phyloP scores from a whole-genome alignment of 2,113 vertebrate genomes.

The Rhadina sibilatrix region DNA sequence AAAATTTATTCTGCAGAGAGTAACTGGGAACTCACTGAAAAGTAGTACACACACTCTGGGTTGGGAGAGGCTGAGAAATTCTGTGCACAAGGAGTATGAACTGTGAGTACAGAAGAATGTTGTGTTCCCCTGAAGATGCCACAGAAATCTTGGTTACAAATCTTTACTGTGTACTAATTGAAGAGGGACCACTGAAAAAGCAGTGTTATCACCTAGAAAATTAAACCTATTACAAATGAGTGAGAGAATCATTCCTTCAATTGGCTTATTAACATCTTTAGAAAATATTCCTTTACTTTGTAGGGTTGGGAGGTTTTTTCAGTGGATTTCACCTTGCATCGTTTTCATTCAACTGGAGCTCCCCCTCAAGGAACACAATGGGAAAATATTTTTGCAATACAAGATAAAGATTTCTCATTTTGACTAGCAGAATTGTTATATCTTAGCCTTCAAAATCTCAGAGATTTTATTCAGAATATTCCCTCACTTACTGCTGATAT shows the following conservation, averaged over 20 bases:
- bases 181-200: not conserved
- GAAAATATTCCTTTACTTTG: not conserved
- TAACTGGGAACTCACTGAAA: not conserved
- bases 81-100: not conserved
- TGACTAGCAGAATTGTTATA: not conserved
- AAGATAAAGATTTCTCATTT: not conserved
- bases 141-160: not conserved
- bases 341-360: slow-evolving; percentile 61
- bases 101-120: not conserved
- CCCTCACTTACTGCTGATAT: not conserved
- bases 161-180: not conserved
- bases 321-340: not conserved
- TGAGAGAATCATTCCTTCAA: not conserved
- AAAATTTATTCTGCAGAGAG: not conserved
- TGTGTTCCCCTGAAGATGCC: not conserved
- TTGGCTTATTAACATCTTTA: not conserved
- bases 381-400: not conserved
- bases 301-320: not conserved
- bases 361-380: slow-evolving; percentile 59
- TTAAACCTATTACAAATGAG: not conserved
- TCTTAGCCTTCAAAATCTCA: not conserved
- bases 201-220: not conserved
- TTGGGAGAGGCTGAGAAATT: not conserved
- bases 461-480: not conserved
- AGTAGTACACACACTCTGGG: not conserved